Conservation (phyloP, 1,140 invertebrate genomes). For the Euura lappo region DNA sequence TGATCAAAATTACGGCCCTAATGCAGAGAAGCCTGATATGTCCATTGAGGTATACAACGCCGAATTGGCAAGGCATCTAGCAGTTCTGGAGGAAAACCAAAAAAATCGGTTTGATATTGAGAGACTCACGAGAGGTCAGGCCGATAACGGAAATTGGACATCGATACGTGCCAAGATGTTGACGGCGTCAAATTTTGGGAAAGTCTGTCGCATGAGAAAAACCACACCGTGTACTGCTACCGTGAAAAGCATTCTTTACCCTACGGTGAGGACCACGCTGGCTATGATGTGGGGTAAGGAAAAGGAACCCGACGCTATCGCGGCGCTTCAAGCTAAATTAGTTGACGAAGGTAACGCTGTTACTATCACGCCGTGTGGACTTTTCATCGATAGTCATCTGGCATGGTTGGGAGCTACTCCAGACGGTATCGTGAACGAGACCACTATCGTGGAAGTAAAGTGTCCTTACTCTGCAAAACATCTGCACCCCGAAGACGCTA, state of each 20-base stretch:
- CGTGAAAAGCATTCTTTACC: constrained; percentile 38
- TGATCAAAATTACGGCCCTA: constrained; percentile 28
- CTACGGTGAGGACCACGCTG: constrained; percentile 24
- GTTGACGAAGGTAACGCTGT: constrained; percentile 17
- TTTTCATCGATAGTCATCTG: constrained; percentile 41
- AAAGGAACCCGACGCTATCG: constrained; percentile 35
- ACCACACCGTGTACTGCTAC: constrained; percentile 31
- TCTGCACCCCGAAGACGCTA: too few relatives aligned
- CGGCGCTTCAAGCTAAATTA: constrained; percentile 28
- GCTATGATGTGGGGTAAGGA: constrained; percentile 32
- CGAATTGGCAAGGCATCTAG: constrained; percentile 2
- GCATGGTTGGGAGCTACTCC: constrained; percentile 43
- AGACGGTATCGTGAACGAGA: constrained; percentile 45
- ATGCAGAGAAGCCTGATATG: constrained; percentile 23
- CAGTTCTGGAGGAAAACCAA: constrained; percentile 21
- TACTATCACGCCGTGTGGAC: constrained; percentile 36
- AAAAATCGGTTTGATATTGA: constrained; percentile 28
- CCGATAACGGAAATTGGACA: constrained; percentile 36
- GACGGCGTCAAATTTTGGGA: constrained; percentile 49
- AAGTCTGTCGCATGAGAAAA: constrained; percentile 36
- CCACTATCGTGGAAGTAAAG: constrained; percentile 43
- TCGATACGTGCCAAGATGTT: constrained; percentile 34
- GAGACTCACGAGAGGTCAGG: constrained; percentile 36
- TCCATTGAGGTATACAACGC: constrained; percentile 9
- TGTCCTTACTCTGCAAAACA: constrained; percentile 36